A percentile compares a stretch with the other conserved stretches of the same genome.
Evolutionary conservation across 2,113 vertebrate species (phyloP).

Genomic region (Macaca fascicularis): T2T-MFA8v1.1 NC_088381.1:123955001-123955500

Average conservation of each 20-base stretch:
- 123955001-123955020: not conserved
- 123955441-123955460: not conserved
- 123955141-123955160: not conserved
- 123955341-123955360: constrained; percentile 25
- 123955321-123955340: not conserved
- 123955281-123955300: not conserved
- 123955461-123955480: constrained; percentile 27
- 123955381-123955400: not conserved
- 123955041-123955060: constrained; percentile 24
- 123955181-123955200: not conserved
- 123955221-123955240: not conserved
- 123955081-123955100: not conserved
- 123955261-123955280: not conserved
- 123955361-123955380: not conserved
- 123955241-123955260: not conserved
- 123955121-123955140: not conserved
- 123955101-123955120: not conserved
- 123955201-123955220: not conserved
- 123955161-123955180: not conserved
- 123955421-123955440: not conserved
- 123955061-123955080: not conserved
- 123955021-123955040: not conserved
- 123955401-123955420: not conserved
- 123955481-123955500: constrained; percentile 15
- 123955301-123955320: not conserved